These are phyloP conservation scores for Euplexia lucipara DNA, from an alignment of 2,888 invertebrate species.

Conservation along the genomic window DNA sequence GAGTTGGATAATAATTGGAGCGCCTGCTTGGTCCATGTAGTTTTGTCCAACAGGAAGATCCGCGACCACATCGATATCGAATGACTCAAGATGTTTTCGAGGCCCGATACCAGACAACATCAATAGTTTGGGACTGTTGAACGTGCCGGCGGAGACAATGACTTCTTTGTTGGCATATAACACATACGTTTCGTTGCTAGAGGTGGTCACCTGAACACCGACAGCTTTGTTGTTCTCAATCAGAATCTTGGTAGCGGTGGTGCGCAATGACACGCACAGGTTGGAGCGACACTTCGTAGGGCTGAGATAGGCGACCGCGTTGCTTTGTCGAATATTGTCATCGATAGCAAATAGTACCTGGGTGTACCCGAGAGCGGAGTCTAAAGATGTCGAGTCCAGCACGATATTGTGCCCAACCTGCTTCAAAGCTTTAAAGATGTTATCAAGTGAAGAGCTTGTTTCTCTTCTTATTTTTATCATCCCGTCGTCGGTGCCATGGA, in stretches of 20 bases:
- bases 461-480: constrained; percentile 35
- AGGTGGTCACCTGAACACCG: constrained; percentile 39
- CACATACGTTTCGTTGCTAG: constrained; percentile 9
- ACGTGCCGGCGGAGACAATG: constrained; percentile 28
- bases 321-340: constrained; percentile 16
- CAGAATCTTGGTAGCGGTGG: constrained; percentile 41
- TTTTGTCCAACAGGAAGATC: constrained; percentile 51
- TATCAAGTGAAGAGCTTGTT: neutral
- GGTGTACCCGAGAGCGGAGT: constrained; percentile 2
- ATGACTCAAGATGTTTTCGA: constrained; percentile 24
- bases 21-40: constrained; percentile 45
- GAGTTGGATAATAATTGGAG: constrained; percentile 25
- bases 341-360: constrained; percentile 25
- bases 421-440: constrained; percentile 9
- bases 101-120: constrained; percentile 53
- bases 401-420: constrained; percentile 33
- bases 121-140: constrained; percentile 40
- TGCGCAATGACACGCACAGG: constrained; percentile 23
- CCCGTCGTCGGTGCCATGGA: constrained; percentile 32
- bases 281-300: constrained; percentile 8
- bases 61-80: constrained; percentile 38
- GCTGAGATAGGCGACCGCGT: constrained; percentile 7
- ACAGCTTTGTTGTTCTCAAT: constrained; percentile 20
- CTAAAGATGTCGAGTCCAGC: constrained; percentile 20
- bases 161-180: constrained; percentile 46